Evolutionary conservation across 1,140 invertebrate genomes (phyloP), one percentile per base, ranked within the genome.

Genomic region (Drosophila serrata): DNA sequence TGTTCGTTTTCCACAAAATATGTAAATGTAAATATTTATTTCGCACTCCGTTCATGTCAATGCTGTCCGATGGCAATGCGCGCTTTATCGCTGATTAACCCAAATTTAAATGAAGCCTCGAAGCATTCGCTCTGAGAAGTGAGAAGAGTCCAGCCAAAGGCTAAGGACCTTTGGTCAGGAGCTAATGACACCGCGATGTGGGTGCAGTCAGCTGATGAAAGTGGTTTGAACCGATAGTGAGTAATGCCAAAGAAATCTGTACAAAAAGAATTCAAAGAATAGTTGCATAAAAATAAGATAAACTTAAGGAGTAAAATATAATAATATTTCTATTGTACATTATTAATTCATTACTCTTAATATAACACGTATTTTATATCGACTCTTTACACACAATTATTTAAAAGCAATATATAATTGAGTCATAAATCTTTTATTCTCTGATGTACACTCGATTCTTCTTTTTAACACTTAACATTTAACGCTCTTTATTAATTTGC

Each of bases 51-150:
- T 33, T n/a, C 24, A 17, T 7, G 27, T 49, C 46, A 29, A 43
- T 56, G 70, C 56, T 77, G 33, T 39, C 51, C 68, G 45, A 79
- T 63, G 82, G 79, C 82, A 77, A 75, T 86, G 82, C 65, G 81
- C 84, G 77, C 85, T 88, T 88, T 81, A 88, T 88, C 77, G 84
- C 77, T 81, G 84, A 85, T 90, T 90, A 81, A 88, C 76, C 85
- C 79, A 88, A 90, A 78, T 90, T 74, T 68, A 70, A 81, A 69
- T 76, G 63, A 82, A 74, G 48, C 56, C 31, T n/a, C 40, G 42
- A 33, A 31, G 51, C 33, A 39, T 35, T 58, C 51, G 31, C n/a
- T 72, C 35, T 19, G 42, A 43, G 35, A 45, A 37, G 37, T 37
- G 60, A 74, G 62, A 84, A 88, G 77, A 86, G 53, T 51, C 24